Percentiles rank a stretch among this genome's conserved stretches.
These are phyloP conservation scores for Tortricodes alternella DNA, from an alignment of 2,888 invertebrate genomes.

Conservation along the genomic window DNA sequence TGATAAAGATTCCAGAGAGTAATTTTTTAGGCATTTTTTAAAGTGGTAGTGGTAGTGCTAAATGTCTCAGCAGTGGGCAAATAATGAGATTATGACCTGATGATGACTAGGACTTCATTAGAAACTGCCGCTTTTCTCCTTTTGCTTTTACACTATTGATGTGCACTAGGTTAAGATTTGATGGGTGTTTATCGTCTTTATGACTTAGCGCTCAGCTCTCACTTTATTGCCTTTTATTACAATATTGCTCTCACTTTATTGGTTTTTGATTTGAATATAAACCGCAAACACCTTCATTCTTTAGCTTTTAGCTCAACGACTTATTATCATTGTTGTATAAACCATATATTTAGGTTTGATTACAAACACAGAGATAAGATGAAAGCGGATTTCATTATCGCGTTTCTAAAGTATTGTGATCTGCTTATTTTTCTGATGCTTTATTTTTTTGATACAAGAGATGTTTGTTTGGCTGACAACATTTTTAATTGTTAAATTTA, in stretches of 20 bases:
- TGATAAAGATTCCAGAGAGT: too few relatives aligned
- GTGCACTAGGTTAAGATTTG: not conserved
- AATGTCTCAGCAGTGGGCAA: too few relatives aligned
- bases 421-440: not conserved
- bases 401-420: too few relatives aligned
- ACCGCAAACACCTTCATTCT: not conserved
- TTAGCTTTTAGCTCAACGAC: not conserved
- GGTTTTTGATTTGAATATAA: not conserved
- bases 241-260: not conserved
- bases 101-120: too few relatives aligned
- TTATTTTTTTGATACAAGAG: not conserved
- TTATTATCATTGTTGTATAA: not conserved
- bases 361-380: not conserved
- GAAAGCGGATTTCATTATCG: too few relatives aligned
- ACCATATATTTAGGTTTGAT: not conserved
- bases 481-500: not conserved
- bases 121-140: not conserved
- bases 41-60: too few relatives aligned
- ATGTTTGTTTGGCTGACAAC: not conserved
- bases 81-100: too few relatives aligned
- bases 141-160: not conserved
- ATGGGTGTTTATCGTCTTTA: not conserved
- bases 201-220: not conserved
- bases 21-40: too few relatives aligned
- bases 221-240: not conserved